These are phyloP conservation scores for Donacobius atricapilla DNA, from an alignment of 2,113 vertebrate genomes.

Conservation along the genomic window DNA sequence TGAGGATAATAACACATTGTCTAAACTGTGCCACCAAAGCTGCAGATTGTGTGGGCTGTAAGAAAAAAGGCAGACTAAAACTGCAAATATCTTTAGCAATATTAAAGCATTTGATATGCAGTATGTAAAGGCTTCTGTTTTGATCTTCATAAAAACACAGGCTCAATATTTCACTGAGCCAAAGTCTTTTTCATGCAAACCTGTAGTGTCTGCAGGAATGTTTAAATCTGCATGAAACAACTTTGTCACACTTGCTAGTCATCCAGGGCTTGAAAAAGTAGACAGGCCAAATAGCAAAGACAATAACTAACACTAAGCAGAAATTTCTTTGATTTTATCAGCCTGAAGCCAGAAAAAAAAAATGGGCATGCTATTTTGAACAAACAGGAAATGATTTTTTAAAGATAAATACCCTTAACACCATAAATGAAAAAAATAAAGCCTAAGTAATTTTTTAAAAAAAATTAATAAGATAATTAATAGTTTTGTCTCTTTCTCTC, in stretches of 20 bases:
- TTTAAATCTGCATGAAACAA: background rate
- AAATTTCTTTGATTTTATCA: background rate
- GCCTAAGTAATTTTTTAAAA: too few species aligned
- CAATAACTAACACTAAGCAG: background rate
- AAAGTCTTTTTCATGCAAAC: background rate
- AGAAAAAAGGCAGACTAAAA: background rate
- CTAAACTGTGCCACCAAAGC: background rate
- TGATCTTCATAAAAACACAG: background rate
- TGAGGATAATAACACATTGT: background rate
- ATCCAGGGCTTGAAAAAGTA: background rate
- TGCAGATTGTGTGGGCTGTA: background rate
- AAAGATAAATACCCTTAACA: background rate
- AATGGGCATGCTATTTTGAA: background rate
- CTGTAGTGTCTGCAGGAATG: background rate
- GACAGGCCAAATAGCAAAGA: background rate
- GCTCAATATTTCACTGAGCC: background rate
- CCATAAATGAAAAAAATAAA: background rate
- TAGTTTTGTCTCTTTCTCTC: background rate
- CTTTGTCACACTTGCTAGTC: background rate
- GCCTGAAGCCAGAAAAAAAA: background rate
- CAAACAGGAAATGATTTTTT: background rate
- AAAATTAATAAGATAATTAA: background rate
- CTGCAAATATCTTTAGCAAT: background rate
- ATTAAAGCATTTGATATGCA: background rate
- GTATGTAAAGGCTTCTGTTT: background rate